These are phyloP conservation scores for Dromococcyx pavoninus DNA, from an alignment of 2,797 vertebrate genomes.

Conservation along the genomic window DNA sequence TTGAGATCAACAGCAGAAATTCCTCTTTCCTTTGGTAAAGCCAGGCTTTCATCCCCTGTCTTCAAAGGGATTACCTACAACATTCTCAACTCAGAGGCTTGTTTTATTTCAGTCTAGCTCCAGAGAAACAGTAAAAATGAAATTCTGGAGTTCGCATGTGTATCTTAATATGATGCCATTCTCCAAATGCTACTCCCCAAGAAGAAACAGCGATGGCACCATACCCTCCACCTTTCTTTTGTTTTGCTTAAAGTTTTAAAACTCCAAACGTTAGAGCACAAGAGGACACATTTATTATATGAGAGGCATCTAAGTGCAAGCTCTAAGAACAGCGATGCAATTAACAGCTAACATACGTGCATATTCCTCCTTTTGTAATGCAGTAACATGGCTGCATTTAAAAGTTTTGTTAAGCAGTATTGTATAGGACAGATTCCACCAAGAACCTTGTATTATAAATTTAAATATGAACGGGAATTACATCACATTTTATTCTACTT, in stretches of 20 bases:
- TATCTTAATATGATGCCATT: neutral
- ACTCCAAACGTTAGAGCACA: neutral
- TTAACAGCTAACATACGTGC: slow-evolving; percentile 26
- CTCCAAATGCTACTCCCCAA: neutral
- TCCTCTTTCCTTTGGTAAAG: slow-evolving; percentile 17
- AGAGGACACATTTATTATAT: slow-evolving; percentile 5
- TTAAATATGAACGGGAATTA: slow-evolving; percentile 26
- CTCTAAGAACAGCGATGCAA: neutral
- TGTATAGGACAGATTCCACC: neutral
- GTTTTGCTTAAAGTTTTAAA: neutral
- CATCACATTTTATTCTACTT: slow-evolving; percentile 61
- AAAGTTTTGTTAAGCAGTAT: neutral
- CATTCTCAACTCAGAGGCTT: neutral
- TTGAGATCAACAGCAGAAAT: slow-evolving; percentile 44
- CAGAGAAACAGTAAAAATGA: neutral
- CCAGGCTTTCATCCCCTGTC: slow-evolving; percentile 44
- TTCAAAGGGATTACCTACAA: slow-evolving; percentile 51
- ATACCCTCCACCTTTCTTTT: neutral
- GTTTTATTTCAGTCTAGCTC: slow-evolving; percentile 3
- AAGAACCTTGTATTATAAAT: slow-evolving; percentile 20
- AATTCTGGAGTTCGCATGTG: neutral
- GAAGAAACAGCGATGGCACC: neutral
- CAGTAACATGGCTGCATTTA: neutral
- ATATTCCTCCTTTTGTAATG: neutral
- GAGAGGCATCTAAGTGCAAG: slow-evolving; percentile 1